These are phyloP conservation scores for Epinotia ramella DNA, from an alignment of 2,888 invertebrate species.

Conservation along the genomic window DNA sequence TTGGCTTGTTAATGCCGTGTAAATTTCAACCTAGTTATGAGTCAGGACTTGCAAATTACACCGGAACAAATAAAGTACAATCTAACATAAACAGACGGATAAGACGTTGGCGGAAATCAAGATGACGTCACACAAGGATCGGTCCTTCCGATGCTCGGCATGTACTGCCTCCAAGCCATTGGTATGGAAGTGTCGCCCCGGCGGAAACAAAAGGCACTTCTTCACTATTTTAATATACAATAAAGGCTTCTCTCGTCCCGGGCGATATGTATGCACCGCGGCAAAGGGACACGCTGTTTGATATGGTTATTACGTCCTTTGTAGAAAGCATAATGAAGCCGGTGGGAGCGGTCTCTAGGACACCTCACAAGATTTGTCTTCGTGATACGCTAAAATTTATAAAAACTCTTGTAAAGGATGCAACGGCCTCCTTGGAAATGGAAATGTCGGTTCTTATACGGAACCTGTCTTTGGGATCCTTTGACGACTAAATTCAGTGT, in stretches of 20 bases:
- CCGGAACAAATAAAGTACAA: conserved; percentile 41
- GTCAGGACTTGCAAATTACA: conserved; percentile 27
- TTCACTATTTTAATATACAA: conserved; percentile 78
- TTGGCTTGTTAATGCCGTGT: conserved; percentile 1
- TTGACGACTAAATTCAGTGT: conserved; percentile 69
- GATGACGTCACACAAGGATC: conserved; percentile 44
- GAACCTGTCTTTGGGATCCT: conserved; percentile 70
- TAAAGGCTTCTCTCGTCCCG: conserved; percentile 65
- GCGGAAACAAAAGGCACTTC: conserved; percentile 81
- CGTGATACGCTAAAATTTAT: conserved; percentile 81
- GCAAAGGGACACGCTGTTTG: conserved; percentile 82
- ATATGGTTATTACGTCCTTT: conserved; percentile 85
- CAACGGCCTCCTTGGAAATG: conserved; percentile 77
- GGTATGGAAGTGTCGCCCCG: conserved; percentile 70
- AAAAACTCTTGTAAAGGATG: conserved; percentile 62
- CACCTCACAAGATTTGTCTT: conserved; percentile 77
- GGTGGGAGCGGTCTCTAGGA: conserved; percentile 69
- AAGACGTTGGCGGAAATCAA: conserved; percentile 49
- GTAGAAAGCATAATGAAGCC: conserved; percentile 76
- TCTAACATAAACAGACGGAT: conserved; percentile 49
- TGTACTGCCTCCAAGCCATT: conserved; percentile 63
- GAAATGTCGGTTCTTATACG: conserved; percentile 66
- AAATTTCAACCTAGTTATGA: conserved; percentile 16
- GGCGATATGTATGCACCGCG: conserved; percentile 81
- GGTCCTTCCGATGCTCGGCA: conserved; percentile 63